Evolutionary conservation across 2,113 vertebrate species (phyloP).

Genomic region (Lepidiolamprologus cunningtoni): DNA sequence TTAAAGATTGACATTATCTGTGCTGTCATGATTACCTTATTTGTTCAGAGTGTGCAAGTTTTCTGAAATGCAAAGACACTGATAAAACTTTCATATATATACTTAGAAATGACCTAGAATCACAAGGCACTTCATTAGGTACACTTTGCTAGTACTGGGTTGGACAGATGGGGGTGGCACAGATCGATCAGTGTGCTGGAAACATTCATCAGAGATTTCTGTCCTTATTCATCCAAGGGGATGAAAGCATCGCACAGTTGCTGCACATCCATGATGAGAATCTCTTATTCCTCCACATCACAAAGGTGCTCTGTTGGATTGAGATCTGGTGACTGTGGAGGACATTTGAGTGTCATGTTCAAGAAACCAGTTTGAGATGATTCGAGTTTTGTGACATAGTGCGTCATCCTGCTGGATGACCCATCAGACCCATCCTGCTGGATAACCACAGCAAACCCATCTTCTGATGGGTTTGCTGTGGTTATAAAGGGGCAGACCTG

Average conservation of each 20-base stretch:
- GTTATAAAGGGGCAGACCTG: neutral
- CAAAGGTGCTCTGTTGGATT: neutral
- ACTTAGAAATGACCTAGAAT: neutral
- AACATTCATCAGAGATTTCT: neutral
- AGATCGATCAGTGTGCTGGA: neutral
- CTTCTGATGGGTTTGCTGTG: neutral
- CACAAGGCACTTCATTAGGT: neutral
- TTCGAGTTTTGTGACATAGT: neutral
- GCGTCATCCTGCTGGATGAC: neutral
- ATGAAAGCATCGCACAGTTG: neutral
- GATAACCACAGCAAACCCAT: neutral
- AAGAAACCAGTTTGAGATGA: neutral
- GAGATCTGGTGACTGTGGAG: neutral
- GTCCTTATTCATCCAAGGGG: neutral
- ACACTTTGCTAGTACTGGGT: neutral
- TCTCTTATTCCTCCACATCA: neutral
- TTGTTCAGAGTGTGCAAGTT: neutral
- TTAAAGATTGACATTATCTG: slow-evolving; percentile 60
- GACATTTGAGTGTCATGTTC: neutral
- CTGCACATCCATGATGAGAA: neutral
- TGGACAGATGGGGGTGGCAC: neutral
- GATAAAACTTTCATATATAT: neutral
- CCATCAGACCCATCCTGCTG: neutral
- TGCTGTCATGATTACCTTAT: slow-evolving; percentile 6
- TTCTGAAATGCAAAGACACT: neutral